phyloP scores from a whole-genome alignment of 1,140 invertebrate species.

The Orussus abietinus region DNA sequence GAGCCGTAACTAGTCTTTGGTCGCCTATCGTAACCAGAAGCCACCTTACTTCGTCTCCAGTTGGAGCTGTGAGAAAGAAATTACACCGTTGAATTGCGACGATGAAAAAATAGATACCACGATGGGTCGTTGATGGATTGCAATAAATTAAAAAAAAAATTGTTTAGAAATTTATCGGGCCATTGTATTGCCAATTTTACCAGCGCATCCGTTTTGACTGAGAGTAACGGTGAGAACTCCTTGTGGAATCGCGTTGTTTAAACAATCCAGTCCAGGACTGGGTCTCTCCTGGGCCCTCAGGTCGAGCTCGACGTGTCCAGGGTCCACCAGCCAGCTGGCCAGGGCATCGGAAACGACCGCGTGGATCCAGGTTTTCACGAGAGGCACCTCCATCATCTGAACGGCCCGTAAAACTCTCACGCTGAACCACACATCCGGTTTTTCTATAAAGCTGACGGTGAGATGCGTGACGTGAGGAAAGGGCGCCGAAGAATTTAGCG shows the following conservation, averaged over 20 bases:
- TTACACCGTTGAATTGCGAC: background rate
- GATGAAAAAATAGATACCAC: conserved; percentile 3
- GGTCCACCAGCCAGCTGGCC: conserved; percentile 57
- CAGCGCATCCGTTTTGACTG: conserved; percentile 30
- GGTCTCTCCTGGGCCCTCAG: conserved; percentile 49
- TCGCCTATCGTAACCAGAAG: conserved; percentile 51
- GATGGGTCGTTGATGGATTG: too few species aligned
- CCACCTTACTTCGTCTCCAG: conserved; percentile 45
- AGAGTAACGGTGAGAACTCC: conserved; percentile 53
- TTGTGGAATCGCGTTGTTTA: conserved; percentile 41
- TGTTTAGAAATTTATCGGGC: conserved; percentile 17
- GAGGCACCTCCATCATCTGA: conserved; percentile 58
- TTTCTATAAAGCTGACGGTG: conserved; percentile 54
- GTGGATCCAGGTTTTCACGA: conserved; percentile 59
- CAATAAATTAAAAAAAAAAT: conserved; percentile 8
- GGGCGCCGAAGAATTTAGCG: conserved; percentile 52
- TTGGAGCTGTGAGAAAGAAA: conserved; percentile 18
- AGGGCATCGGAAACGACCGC: conserved; percentile 56
- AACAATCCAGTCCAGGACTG: conserved; percentile 33
- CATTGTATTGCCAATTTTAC: conserved; percentile 18
- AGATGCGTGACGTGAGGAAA: conserved; percentile 57
- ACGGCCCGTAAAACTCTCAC: conserved; percentile 51
- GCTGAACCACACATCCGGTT: conserved; percentile 59
- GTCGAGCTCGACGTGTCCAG: conserved; percentile 53
- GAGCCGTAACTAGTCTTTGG: conserved; percentile 47